Conservation (phyloP, 2,888 invertebrate species). For the Catocala sponsa region DNA sequence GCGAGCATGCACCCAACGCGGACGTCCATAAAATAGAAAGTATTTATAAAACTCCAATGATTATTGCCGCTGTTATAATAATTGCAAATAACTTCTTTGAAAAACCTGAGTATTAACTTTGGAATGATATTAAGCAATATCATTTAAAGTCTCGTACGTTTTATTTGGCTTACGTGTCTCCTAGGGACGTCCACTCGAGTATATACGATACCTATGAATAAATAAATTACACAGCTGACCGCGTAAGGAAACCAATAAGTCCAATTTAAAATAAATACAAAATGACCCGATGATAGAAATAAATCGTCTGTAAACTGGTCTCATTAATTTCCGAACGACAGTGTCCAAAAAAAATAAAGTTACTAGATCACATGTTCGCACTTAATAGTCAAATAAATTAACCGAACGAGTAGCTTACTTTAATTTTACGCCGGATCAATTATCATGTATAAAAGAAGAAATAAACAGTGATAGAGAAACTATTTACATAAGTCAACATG, state of each 20-base stretch:
- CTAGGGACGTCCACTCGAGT: constrained; percentile 55
- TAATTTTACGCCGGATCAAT: constrained; percentile 83
- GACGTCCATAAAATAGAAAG: constrained; percentile 78
- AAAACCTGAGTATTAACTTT: constrained; percentile 73
- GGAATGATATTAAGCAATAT: constrained; percentile 83
- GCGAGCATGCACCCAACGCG: constrained; percentile 71
- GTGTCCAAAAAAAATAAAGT: constrained; percentile 79
- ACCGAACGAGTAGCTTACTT: constrained; percentile 77
- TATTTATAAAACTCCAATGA: constrained; percentile 71
- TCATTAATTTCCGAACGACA: constrained; percentile 84
- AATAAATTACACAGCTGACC: constrained; percentile 75
- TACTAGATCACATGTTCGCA: constrained; percentile 86
- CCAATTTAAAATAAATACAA: constrained; percentile 73
- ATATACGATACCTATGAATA: constrained; percentile 64
- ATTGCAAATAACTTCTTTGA: constrained; percentile 60
- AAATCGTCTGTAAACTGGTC: constrained; percentile 81
- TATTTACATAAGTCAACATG: constrained; percentile 87
- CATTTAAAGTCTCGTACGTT: constrained; percentile 73
- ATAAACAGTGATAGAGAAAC: constrained; percentile 79
- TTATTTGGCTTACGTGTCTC: constrained; percentile 52
- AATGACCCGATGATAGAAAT: constrained; percentile 76
- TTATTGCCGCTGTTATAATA: constrained; percentile 64
- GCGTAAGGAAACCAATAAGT: constrained; percentile 81
- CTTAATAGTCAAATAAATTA: constrained; percentile 87
- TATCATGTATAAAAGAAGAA: constrained; percentile 76